phyloP scores from a whole-genome alignment of 2,113 vertebrate genomes.

The Gambusia affinis region DNA sequence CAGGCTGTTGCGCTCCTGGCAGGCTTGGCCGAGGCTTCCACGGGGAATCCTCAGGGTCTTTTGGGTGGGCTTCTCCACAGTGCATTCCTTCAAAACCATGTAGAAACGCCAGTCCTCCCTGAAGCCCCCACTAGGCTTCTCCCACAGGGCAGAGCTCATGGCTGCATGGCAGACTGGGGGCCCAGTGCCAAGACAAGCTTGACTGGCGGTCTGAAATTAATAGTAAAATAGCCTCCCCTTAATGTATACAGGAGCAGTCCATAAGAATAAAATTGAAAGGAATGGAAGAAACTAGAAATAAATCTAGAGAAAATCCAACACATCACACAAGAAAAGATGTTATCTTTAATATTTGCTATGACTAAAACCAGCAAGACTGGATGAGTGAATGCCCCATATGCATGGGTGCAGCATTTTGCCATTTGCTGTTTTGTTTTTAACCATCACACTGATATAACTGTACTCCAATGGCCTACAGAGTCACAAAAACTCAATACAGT shows the following conservation, averaged over 20 bases:
- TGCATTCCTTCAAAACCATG: conserved; percentile 93
- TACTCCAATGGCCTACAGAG: background rate
- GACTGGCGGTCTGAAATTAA: conserved; percentile 50
- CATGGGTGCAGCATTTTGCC: background rate
- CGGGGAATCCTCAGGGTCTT: conserved; percentile 91
- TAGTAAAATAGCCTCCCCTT: background rate
- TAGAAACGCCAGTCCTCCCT: conserved; percentile 95
- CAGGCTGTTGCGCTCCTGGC: conserved; percentile 91
- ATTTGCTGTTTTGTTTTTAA: background rate
- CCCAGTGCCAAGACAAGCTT: conserved; percentile 68
- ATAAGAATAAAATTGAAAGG: background rate
- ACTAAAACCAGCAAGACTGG: background rate
- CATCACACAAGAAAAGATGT: background rate
- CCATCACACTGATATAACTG: background rate
- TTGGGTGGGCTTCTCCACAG: conserved; percentile 91
- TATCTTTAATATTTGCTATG: background rate
- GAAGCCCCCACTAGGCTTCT: conserved; percentile 89
- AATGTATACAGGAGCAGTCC: background rate
- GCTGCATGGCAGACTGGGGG: conserved; percentile 76
- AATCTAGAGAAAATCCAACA: background rate
- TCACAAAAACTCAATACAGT: too few species aligned
- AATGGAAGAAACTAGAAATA: background rate
- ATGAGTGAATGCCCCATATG: background rate
- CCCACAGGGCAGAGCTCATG: conserved; percentile 96
- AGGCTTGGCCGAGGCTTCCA: conserved; percentile 92